Evolutionary conservation across 2,888 invertebrate species (phyloP).

Genomic region (Galerucella calmariensis): DNA sequence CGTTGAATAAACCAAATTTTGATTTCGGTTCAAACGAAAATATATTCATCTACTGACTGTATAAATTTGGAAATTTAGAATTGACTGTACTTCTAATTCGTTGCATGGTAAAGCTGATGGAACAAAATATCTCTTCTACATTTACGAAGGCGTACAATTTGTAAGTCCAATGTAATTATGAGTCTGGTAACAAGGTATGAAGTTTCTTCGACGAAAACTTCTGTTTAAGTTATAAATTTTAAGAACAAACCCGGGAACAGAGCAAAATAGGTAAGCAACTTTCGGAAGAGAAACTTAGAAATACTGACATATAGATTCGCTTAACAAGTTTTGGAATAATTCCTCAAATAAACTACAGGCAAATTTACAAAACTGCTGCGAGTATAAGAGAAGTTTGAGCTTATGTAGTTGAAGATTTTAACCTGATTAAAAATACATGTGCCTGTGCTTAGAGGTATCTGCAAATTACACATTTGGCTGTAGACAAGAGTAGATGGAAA

Average conservation of each 20-base stretch:
- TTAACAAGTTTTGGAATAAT: slow-evolving; percentile 35
- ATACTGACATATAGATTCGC: slow-evolving; percentile 34
- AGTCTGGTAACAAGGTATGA: slow-evolving; percentile 38
- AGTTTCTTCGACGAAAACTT: slow-evolving; percentile 43
- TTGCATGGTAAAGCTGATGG: slow-evolving; percentile 2
- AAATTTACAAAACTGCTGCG: slow-evolving; percentile 20
- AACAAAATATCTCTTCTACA: slow-evolving; percentile 12
- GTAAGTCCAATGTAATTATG: slow-evolving; percentile 35
- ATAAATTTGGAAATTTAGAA: background rate
- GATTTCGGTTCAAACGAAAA: too few relatives aligned
- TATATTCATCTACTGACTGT: too few relatives aligned
- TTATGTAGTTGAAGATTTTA: slow-evolving; percentile 10
- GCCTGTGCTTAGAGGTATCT: too few relatives aligned
- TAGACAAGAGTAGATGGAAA: too few relatives aligned
- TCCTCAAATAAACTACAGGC: slow-evolving; percentile 26
- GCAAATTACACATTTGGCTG: too few relatives aligned
- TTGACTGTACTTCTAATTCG: background rate
- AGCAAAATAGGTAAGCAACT: slow-evolving; percentile 39
- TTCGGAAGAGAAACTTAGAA: slow-evolving; percentile 19
- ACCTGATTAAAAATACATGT: too few relatives aligned
- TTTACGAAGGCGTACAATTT: slow-evolving; percentile 25
- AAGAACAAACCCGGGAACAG: slow-evolving; percentile 39
- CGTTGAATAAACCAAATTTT: too few relatives aligned
- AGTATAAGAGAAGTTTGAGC: slow-evolving; percentile 15
- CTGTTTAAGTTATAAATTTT: slow-evolving; percentile 45